phyloP scores from a whole-genome alignment of 2,888 invertebrate genomes.

The Eucera pruinosa region DNA sequence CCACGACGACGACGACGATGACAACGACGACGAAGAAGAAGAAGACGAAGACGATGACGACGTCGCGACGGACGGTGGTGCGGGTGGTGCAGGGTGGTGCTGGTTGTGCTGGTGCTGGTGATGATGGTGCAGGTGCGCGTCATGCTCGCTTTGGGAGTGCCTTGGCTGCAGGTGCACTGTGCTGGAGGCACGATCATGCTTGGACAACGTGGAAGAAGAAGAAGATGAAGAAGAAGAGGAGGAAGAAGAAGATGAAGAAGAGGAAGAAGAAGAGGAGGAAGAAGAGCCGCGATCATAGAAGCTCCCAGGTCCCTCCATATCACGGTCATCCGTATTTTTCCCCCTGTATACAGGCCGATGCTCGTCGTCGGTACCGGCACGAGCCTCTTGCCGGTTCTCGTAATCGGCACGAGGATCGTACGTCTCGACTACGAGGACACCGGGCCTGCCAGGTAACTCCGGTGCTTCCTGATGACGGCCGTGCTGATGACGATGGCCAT shows the following conservation, averaged over 20 bases:
- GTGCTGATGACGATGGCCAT: constrained; percentile 69
- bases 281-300: constrained; percentile 64
- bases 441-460: constrained; percentile 77
- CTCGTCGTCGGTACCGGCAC: constrained; percentile 57
- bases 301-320: constrained; percentile 54
- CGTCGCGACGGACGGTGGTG: constrained; percentile 77
- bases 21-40: constrained; percentile 63
- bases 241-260: constrained; percentile 64
- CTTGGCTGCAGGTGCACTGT: constrained; percentile 80
- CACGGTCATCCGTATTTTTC: constrained; percentile 46
- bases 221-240: constrained; percentile 73
- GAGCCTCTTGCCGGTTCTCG: constrained; percentile 64
- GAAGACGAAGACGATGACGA: constrained; percentile 74
- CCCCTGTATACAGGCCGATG: constrained; percentile 44
- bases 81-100: constrained; percentile 77
- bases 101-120: constrained; percentile 77
- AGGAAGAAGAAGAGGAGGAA: constrained; percentile 54
- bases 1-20: constrained; percentile 66
- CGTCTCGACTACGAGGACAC: constrained; percentile 74
- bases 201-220: constrained; percentile 77
- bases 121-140: constrained; percentile 76
- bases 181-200: constrained; percentile 81
- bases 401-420: constrained; percentile 71
- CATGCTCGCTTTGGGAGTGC: constrained; percentile 80
- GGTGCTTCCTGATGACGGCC: constrained; percentile 73